A percentile compares a stretch with the other conserved stretches of the same genome.
Evolutionary conservation across 2,113 vertebrate species (phyloP).

Genomic region (Oxyura jamaicensis): DNA sequence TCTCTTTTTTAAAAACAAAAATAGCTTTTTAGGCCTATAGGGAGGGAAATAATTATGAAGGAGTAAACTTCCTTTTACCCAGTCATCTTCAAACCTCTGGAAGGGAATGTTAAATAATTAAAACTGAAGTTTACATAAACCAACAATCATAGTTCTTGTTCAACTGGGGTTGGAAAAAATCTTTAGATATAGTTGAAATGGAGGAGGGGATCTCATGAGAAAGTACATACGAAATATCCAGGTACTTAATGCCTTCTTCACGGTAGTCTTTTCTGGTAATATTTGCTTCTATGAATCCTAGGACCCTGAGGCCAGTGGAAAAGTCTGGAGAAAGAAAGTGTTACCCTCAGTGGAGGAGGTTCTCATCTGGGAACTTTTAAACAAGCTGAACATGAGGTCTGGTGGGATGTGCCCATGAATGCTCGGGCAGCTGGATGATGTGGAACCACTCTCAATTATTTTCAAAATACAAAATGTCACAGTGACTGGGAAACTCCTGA

Average conservation of each 20-base stretch:
- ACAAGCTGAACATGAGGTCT: not conserved
- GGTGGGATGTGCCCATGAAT: not conserved
- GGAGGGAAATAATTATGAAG: not conserved
- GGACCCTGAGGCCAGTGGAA: not conserved
- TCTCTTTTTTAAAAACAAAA: not conserved
- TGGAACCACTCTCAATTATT: not conserved
- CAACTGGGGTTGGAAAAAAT: not conserved
- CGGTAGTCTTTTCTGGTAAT: not conserved
- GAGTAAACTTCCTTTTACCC: not conserved
- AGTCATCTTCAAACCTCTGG: not conserved
- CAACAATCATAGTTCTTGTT: not conserved
- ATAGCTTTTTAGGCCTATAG: not conserved
- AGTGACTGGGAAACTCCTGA: not conserved
- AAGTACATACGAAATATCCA: not conserved
- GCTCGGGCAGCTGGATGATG: not conserved
- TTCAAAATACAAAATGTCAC: not conserved
- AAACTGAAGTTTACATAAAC: not conserved
- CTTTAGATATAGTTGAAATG: not conserved
- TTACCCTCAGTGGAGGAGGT: not conserved
- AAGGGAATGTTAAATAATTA: not conserved
- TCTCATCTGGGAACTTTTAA: accelerated
- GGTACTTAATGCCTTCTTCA: not conserved
- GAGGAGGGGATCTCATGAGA: not conserved
- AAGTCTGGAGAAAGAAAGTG: not conserved
- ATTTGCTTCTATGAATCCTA: not conserved